Base-by-base conservation (phyloP, 2,113 vertebrate genomes). In the Erpornis zantholeuca region DNA sequence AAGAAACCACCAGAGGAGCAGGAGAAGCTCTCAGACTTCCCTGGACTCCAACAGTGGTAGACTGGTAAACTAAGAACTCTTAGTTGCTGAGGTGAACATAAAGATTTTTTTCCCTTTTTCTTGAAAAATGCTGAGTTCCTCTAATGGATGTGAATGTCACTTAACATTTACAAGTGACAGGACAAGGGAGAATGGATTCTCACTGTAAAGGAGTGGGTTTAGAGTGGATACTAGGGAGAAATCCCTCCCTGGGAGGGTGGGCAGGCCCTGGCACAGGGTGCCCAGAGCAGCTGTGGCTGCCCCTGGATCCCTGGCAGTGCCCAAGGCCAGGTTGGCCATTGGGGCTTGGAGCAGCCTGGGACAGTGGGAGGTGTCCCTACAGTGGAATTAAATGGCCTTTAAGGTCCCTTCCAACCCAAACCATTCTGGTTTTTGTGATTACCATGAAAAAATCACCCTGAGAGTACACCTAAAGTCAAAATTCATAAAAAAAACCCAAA, bases 201-300 rank as follows among this genome's bases (percentile, higher is more conserved):
- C 7, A 57, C 8, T 14, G 50, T 1, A 9, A 57, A 9, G 23
- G 8, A 17, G 2, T 5, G 28, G 12, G 9, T 6, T 23, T 7
- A n/a, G 52, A 11, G 52, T 6, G 23, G 45, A 66, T 66, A 3
- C 65, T 17, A 3, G 19, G 23, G 3, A 73, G 33, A 1, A 59
- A 38, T 59, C 17, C 1, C 3, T 38, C 23, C 15, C 52, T 73
- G 60, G 0, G 1, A 66, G 68, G 19, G 27, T 59, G 36, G 33
- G 22, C 3, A 81, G 36, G 36, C 25, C 31, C 59, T 72, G 44
- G 59, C 36, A 19, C 33, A 81, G 59, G 31, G 15, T 88, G 12
- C 42, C 50, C 66, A 80, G 59, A 81, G 76, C 5, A 65, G 31
- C 50, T 81, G 22, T 2, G 68, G 86, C 36, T 73, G 76, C 19